Conservation (phyloP, 2,113 vertebrate genomes). For the Lethenteron camtschaticum region DNA sequence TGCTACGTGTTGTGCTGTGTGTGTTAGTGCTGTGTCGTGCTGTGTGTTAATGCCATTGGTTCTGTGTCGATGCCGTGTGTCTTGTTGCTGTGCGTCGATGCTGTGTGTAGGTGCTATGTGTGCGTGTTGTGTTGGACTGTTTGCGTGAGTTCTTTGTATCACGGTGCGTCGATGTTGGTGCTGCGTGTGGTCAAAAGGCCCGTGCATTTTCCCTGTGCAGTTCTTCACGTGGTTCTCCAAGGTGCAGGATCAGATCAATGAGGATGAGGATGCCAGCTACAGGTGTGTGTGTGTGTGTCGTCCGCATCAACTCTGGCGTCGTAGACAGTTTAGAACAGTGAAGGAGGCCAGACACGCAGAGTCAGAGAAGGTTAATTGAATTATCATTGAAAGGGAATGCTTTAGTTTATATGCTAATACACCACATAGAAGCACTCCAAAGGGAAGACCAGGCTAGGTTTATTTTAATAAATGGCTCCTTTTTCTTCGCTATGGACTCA, state of each 20-base stretch:
- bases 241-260: slow-evolving; percentile 67
- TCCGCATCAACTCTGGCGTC: background rate
- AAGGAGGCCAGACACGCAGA: background rate
- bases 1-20: no score
- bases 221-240: slow-evolving; percentile 94
- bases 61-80: background rate
- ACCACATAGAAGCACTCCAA: no score
- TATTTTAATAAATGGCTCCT: no score
- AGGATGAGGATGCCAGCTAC: slow-evolving; percentile 64
- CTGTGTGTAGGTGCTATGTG: background rate
- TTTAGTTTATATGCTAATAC: background rate
- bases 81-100: background rate
- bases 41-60: background rate
- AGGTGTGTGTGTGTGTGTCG: slow-evolving; percentile 26
- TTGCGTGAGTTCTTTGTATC: background rate
- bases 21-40: background rate
- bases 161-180: background rate
- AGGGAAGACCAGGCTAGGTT: no score
- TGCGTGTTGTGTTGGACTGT: background rate
- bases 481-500: no score
- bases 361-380: background rate
- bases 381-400: background rate
- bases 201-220: slow-evolving; percentile 24
- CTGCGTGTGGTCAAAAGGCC: background rate
- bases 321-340: no score